phyloP scores from a whole-genome alignment of 2,888 invertebrate genomes.

The Euspilapteryx auroguttella region DNA sequence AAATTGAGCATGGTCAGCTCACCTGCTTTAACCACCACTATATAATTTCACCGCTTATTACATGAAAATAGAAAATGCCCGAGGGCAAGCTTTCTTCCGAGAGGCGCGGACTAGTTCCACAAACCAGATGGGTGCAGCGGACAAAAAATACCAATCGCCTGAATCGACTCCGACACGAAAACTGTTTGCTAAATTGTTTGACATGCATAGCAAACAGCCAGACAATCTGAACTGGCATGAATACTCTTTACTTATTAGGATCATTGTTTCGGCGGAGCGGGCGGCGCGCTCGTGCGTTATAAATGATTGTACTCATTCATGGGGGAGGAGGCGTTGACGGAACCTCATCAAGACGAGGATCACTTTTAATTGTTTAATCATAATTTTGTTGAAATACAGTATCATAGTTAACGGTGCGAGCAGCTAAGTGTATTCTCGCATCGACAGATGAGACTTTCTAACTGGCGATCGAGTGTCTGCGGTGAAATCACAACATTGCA shows the following conservation, averaged over 20 bases:
- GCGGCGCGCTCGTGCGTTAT: too few relatives aligned
- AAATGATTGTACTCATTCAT: too few relatives aligned
- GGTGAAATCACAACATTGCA: conserved; percentile 29
- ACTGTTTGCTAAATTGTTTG: conserved; percentile 7
- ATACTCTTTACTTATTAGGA: too few relatives aligned
- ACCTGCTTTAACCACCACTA: too few relatives aligned
- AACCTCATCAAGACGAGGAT: too few relatives aligned
- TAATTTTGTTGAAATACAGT: too few relatives aligned
- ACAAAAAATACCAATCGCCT: conserved; percentile 16
- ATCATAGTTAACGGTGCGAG: neutral
- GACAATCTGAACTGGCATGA: too few relatives aligned
- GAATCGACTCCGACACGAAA: conserved; percentile 8
- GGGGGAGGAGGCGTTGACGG: too few relatives aligned
- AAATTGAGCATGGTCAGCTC: too few relatives aligned
- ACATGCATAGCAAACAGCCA: neutral
- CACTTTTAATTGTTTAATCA: too few relatives aligned
- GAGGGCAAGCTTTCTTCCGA: conserved; percentile 45
- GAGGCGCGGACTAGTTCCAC: conserved; percentile 16
- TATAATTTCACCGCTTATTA: too few relatives aligned
- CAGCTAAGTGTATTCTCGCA: conserved; percentile 9
- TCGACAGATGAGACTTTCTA: conserved; percentile 43
- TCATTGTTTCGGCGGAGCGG: too few relatives aligned
- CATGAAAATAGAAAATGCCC: conserved; percentile 48
- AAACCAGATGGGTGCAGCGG: conserved; percentile 21
- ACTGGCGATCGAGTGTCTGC: conserved; percentile 35